phyloP scores from a whole-genome alignment of 2,113 vertebrate species.

The Aphyosemion australe region DNA sequence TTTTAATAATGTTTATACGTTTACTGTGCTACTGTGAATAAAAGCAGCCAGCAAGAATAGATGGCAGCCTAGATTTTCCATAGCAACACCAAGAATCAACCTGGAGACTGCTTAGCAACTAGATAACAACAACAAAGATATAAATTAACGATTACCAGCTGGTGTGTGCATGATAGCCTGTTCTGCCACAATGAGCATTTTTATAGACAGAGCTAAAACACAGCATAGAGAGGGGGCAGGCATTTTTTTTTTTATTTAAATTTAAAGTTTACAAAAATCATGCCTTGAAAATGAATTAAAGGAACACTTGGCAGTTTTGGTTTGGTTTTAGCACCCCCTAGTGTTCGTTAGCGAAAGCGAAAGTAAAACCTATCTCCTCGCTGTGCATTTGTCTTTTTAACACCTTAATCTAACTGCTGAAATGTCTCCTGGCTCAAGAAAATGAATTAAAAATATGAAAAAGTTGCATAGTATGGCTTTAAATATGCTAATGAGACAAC shows the following conservation, averaged over 20 bases:
- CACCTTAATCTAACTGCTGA: too few relatives aligned
- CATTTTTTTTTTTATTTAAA: background rate
- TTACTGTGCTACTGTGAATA: background rate
- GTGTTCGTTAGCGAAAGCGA: too few relatives aligned
- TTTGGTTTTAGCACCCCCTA: too few relatives aligned
- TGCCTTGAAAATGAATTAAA: background rate
- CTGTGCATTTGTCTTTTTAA: too few relatives aligned
- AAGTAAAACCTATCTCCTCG: too few relatives aligned
- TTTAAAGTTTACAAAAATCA: background rate
- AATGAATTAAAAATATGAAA: too few relatives aligned
- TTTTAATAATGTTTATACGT: background rate
- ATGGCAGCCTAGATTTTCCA: background rate
- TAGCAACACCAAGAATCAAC: background rate
- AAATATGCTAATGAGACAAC: too few relatives aligned
- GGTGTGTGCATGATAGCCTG: background rate
- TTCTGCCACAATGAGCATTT: background rate
- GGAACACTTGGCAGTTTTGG: background rate
- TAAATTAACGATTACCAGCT: background rate
- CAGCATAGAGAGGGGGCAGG: background rate
- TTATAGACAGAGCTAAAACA: background rate
- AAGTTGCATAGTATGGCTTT: too few relatives aligned
- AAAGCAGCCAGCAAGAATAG: background rate
- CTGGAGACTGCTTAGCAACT: background rate
- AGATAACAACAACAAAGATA: too few relatives aligned
- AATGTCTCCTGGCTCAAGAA: too few relatives aligned